Evolutionary conservation across 2,797 vertebrate genomes (phyloP), one percentile per base, ranked within the genome.

Genomic region (Buceros bicornis): DNA sequence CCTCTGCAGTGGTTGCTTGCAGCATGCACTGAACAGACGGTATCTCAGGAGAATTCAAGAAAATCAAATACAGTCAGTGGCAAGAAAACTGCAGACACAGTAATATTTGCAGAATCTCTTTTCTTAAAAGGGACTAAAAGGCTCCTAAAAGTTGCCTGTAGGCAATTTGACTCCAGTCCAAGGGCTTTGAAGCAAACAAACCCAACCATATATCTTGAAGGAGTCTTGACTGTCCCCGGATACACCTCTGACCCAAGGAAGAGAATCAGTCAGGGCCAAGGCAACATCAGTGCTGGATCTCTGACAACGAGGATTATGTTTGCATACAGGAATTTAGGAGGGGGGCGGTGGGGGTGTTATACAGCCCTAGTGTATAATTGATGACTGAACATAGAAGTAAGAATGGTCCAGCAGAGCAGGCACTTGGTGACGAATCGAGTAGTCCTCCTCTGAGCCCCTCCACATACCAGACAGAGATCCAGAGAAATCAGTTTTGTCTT

Each of bases 111-210:
- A 88, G 62, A 62, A 64, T 14, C 17, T 66, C 35, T 84, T 81
- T 72, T 56, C 60, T 70, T 60, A 72, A 48, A 93, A 85, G 64
- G 77, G 13, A 71, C 31, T 87, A 72, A 90, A 94, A 82, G 9
- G 33, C 53, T 92, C 50, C 73, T 70, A 56, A 61, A 91, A 89
- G 54, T 92, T 95, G 64, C 60, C 91, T 87, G 80, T 74, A 72
- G 90, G 89, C 80, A 72, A 42, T 80, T 95, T 95, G 80, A 81
- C 89, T 94, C 28, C 53, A n/a, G 21, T 88, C 77, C 90, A 95
- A 92, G 57, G 50, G 14, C 88, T 93, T 21, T 91, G 71, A 82
- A 93, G 71, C 56, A 78, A 87, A 92, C 47, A 86, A 93, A 47
- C 65, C 14, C 4, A 1, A 65, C 69, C 33, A 69, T 78, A 47